Evolutionary conservation across 2,888 invertebrate genomes (phyloP), one percentile per base, ranked within the genome.

Genomic region (Ecdyonurus torrentis): DNA sequence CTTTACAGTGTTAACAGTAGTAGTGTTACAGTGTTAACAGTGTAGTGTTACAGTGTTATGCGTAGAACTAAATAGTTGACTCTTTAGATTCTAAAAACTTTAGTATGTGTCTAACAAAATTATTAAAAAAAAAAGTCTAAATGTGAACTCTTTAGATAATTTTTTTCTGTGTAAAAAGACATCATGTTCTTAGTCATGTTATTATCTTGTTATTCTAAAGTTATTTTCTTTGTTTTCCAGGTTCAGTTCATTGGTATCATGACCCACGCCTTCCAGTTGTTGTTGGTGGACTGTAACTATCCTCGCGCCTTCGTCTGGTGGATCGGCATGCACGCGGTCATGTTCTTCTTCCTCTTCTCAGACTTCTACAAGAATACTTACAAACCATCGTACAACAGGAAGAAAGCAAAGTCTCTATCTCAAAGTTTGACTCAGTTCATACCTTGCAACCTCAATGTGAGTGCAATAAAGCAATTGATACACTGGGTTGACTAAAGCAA

Each of bases 311-410:
- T 92, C 74, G 87, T 87, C 66, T 91, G 89, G 85, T 91, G 88
- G 85, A 96, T 96, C 72, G 91, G 91, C 66, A 80, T 88, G 72
- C 94, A 96, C 76, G 92, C 93, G 1, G 79, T 93, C 25, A 86
- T 96, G 79, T 96, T 96, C 81, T 91, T 91, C 74, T 85, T 91
- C 77, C 82, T 96, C 63, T 96, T 96, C 82, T 87, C 88, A 1
- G 84, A 90, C 73, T 96, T 96, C 81, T 96, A 95, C 81, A 84
- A 86, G 69, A 81, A 87, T 70, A 81, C 88, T 2, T 91, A 91
- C 75, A 63, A 60, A 22, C 55, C 60, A 15, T 5, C 7, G 7
- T 10, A n/a, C 15, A 20, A 60, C n/a, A 19, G 24, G 18, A 58
- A 60, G 60, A 25, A 59, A 23, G 50, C 58, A 58, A 60, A 53